Evolutionary conservation across 2,113 vertebrate species (phyloP).

Genomic region (Dendropsophus ebraccatus): DNA sequence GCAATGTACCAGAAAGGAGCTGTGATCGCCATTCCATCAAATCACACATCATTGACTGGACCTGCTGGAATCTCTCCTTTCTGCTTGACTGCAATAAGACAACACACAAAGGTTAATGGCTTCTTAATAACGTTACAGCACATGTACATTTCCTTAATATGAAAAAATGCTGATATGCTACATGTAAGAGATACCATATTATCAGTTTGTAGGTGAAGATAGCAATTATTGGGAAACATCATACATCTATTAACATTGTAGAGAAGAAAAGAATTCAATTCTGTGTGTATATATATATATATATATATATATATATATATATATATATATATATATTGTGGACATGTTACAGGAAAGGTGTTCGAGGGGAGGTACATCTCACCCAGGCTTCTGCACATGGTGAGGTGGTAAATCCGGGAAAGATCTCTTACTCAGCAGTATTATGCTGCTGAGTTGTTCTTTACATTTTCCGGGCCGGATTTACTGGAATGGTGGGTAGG

Average conservation of each 20-base stretch:
- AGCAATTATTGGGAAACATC: background rate
- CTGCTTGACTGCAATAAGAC: slow-evolving; percentile 78
- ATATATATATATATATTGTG: no score
- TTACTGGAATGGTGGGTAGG: no score
- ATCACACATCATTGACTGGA: slow-evolving; percentile 91
- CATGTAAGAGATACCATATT: background rate
- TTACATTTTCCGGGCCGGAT: no score
- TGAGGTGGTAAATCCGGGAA: no score
- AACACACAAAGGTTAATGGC: slow-evolving; percentile 21
- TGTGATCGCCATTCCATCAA: slow-evolving; percentile 97
- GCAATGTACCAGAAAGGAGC: slow-evolving; percentile 93
- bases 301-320: no score
- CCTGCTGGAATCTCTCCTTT: slow-evolving; percentile 79
- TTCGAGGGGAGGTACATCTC: no score
- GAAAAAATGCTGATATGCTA: background rate
- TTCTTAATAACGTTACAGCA: background rate
- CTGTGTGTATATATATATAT: no score
- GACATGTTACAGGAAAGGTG: no score
- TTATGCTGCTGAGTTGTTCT: no score
- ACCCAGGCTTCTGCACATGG: no score
- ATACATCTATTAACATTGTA: background rate
- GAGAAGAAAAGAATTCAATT: background rate
- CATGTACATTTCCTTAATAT: background rate
- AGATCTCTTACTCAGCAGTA: no score
- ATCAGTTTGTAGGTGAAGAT: background rate